Percentiles rank a stretch among this genome's conserved stretches.
phyloP scores from a whole-genome alignment of 2,797 vertebrate genomes.

The Myotis findleyi region DNA sequence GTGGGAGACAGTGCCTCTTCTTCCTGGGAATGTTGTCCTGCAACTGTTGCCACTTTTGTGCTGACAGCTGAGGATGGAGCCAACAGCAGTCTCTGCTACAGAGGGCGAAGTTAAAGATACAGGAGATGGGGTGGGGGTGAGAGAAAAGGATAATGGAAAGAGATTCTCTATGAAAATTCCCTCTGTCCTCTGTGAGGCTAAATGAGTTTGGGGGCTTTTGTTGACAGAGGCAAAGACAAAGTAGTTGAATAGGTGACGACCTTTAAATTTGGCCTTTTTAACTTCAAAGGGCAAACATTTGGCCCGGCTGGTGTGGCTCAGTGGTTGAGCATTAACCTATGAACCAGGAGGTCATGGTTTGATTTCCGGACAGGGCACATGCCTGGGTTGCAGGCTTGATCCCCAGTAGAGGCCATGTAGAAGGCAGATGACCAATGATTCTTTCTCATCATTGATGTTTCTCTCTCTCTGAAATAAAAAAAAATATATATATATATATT shows the following conservation, averaged over 20 bases:
- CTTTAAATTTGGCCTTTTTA: not conserved
- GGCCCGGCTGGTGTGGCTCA: not conserved
- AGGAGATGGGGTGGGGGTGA: not conserved
- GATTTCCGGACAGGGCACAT: not conserved
- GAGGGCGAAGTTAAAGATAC: not conserved
- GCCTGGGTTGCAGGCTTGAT: not conserved
- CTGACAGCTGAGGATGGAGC: not conserved
- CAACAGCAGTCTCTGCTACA: not conserved
- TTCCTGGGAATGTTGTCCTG: conserved; percentile 22
- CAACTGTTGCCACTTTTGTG: not conserved
- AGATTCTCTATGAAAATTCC: conserved; percentile 27
- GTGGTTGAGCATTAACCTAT: not conserved
- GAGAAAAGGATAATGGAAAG: not conserved
- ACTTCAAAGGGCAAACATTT: not conserved
- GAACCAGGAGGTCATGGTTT: not conserved
- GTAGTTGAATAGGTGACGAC: not conserved
- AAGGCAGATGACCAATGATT: not conserved
- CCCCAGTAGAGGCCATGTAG: not conserved
- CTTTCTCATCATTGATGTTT: not conserved
- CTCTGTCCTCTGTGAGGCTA: not conserved
- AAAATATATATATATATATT: too few relatives aligned
- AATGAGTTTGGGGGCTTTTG: not conserved
- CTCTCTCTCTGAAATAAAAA: not conserved
- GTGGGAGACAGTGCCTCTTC: not conserved
- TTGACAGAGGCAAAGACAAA: not conserved